Evolutionary conservation across 1,140 invertebrate species (phyloP).

Genomic region (Cylas formicarius): DNA sequence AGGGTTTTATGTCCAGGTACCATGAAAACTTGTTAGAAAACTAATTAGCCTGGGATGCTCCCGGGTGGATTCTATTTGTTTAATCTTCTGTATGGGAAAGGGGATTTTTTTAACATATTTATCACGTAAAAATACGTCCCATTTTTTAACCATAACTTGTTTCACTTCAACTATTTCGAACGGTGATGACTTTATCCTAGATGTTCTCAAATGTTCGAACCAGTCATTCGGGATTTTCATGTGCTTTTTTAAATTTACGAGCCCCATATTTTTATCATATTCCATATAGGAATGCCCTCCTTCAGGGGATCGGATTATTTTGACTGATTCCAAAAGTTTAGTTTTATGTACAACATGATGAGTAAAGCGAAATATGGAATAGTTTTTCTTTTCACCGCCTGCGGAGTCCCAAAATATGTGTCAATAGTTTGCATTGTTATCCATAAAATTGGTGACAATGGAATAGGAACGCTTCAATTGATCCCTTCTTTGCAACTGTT

Average conservation of each 20-base stretch:
- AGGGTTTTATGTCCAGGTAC: too few relatives aligned
- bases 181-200: slow-evolving; percentile 1
- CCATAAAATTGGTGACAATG: slow-evolving; percentile 3
- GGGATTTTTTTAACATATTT: slow-evolving; percentile 1
- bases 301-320: too few relatives aligned
- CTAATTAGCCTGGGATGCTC: slow-evolving; percentile 1
- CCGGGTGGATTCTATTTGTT: slow-evolving; percentile 5
- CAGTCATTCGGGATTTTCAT: slow-evolving; percentile 4
- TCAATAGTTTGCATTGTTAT: slow-evolving; percentile 2
- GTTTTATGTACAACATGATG: slow-evolving; percentile 5
- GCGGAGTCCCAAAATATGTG: slow-evolving; percentile 7
- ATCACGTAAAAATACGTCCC: background rate
- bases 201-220: slow-evolving; percentile 2
- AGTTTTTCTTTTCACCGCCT: slow-evolving; percentile 3
- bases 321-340: slow-evolving; percentile 6
- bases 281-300: too few relatives aligned
- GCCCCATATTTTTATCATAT: too few relatives aligned
- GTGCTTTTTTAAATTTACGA: slow-evolving; percentile 6
- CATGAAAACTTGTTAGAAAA: too few relatives aligned
- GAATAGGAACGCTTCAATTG: slow-evolving; percentile 5
- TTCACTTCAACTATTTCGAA: too few relatives aligned
- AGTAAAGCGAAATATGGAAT: slow-evolving; percentile 6
- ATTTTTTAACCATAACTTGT: slow-evolving; percentile 6
- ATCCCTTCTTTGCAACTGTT: slow-evolving; percentile 2
- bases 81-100: slow-evolving; percentile 4